Base-by-base conservation (phyloP, 2,888 invertebrate species). In the Charanyca ferruginea region DNA sequence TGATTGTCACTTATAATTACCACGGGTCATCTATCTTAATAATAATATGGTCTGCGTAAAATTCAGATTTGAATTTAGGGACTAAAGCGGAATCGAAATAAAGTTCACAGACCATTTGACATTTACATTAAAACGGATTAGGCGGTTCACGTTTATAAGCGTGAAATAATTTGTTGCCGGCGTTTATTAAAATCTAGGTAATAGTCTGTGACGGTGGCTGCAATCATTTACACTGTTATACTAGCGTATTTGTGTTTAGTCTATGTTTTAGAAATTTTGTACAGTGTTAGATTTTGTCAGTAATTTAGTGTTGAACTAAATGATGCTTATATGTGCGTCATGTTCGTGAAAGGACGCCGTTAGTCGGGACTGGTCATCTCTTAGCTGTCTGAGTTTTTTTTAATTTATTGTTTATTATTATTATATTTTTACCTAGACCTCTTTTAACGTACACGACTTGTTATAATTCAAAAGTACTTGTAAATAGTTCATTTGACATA, bases 41-140 rank as follows among this genome's bases (percentile, higher is more conserved):
- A 35, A 35, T 38, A 38, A 38, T 3, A 49, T 1, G 22, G 4
- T 20, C 20, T 35, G 23, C 9, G 7, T 32, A 22, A 28, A 23
- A 65, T 42, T 13, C 9, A 8, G 25, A 70, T 57, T 20, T 57
- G 13, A 16, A 18, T 47, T 38, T 51, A 25, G 13, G 16, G 7
- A 32, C 42, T 32, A 41, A 71, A 49, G 28, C 20, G 25, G 75
- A 74, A 42, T 47, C 18, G 18, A 35, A 67, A 45, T 60, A 54
- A 55, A 75, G 51, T 45, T 69, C 49, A 51, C 45, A 55, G 54
- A 18, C 22, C 76, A 51, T 72, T 75, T 69, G 35, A 52, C 51
- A 32, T 25, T 58, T 20, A 70, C 54, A 51, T 64, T 58, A 42
- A 63, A 71, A 51, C 58, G 32, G 32, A 59, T 77, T 22, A 52